A percentile compares a stretch with the other conserved stretches of the same genome.
Evolutionary conservation across 2,797 vertebrate genomes (phyloP).

Genomic region (Orestias chungarensis): DNA sequence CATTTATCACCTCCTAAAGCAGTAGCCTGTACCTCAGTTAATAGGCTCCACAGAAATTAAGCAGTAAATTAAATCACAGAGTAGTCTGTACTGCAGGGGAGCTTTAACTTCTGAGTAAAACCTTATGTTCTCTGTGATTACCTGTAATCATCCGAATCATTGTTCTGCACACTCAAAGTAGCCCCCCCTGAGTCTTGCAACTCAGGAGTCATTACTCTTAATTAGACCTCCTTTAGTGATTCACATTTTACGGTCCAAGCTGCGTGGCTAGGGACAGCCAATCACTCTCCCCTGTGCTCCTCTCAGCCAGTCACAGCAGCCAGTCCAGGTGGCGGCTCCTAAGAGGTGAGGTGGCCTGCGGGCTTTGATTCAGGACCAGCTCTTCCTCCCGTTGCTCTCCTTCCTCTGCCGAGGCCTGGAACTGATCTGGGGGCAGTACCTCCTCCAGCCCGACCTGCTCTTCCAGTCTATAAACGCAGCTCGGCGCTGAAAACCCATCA

Average conservation of each 20-base stretch:
- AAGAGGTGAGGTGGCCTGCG: conserved; percentile 16
- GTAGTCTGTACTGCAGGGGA: conserved; percentile 1
- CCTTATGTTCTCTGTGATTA: conserved; percentile 47
- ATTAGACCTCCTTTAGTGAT: conserved; percentile 68
- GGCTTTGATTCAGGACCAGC: conserved; percentile 53
- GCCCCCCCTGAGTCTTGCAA: conserved; percentile 33
- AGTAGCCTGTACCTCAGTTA: neutral
- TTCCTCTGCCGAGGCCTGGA: neutral
- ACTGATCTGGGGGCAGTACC: conserved; percentile 38
- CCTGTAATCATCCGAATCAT: conserved; percentile 59
- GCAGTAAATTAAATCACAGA: neutral
- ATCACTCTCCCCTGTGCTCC: conserved; percentile 44
- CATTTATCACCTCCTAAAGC: neutral
- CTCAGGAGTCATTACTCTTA: conserved; percentile 66
- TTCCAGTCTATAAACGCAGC: conserved; percentile 76
- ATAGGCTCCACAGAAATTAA: conserved; percentile 5
- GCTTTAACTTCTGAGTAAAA: conserved; percentile 21
- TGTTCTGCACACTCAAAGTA: conserved; percentile 40
- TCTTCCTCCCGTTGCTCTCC: conserved; percentile 2
- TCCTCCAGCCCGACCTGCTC: conserved; percentile 65
- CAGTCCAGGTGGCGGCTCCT: conserved; percentile 69
- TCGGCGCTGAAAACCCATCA: conserved; percentile 64
- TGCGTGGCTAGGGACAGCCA: conserved; percentile 53
- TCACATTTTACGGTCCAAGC: conserved; percentile 66
- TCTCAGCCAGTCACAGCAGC: conserved; percentile 68